phyloP scores from a whole-genome alignment of 1,140 invertebrate genomes.

The Drosophila murphyi region DNA sequence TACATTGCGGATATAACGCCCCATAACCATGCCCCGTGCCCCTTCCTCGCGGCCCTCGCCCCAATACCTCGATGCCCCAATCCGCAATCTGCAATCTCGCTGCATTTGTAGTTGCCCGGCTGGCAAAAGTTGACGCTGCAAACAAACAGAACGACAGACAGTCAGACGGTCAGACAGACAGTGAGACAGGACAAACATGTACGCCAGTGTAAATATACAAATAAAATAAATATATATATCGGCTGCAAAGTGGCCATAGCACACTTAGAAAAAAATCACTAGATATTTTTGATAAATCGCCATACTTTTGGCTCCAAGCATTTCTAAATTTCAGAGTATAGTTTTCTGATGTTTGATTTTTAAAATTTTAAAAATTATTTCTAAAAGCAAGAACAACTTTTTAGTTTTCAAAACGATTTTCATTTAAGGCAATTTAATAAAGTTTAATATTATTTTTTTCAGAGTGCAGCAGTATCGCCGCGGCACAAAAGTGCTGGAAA shows the following conservation, averaged over 20 bases:
- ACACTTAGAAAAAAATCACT: too few species aligned
- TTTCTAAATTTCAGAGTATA: too few species aligned
- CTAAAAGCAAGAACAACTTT: too few species aligned
- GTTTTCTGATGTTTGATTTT: too few species aligned
- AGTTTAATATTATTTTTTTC: too few species aligned
- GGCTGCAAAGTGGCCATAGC: slow-evolving; percentile 69
- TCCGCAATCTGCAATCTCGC: not conserved
- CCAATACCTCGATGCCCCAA: slow-evolving; percentile 16
- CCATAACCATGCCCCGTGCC: slow-evolving; percentile 18
- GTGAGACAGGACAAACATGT: slow-evolving; percentile 50
- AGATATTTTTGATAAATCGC: too few species aligned
- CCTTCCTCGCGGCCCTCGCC: not conserved
- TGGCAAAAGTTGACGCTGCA: slow-evolving; percentile 70
- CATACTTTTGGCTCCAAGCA: too few species aligned
- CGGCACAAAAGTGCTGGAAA: not conserved
- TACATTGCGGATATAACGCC: slow-evolving; percentile 81
- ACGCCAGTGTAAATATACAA: slow-evolving; percentile 78
- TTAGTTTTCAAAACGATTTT: too few species aligned
- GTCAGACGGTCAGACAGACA: slow-evolving; percentile 40
- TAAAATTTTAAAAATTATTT: too few species aligned
- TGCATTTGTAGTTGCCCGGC: slow-evolving; percentile 12
- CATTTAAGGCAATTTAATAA: too few species aligned
- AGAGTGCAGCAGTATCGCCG: not conserved
- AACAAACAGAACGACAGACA: slow-evolving; percentile 66
- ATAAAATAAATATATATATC: slow-evolving; percentile 83